Evolutionary conservation across 2,888 invertebrate species (phyloP).

Genomic region (Rhopalosiphum nymphaeae): DNA sequence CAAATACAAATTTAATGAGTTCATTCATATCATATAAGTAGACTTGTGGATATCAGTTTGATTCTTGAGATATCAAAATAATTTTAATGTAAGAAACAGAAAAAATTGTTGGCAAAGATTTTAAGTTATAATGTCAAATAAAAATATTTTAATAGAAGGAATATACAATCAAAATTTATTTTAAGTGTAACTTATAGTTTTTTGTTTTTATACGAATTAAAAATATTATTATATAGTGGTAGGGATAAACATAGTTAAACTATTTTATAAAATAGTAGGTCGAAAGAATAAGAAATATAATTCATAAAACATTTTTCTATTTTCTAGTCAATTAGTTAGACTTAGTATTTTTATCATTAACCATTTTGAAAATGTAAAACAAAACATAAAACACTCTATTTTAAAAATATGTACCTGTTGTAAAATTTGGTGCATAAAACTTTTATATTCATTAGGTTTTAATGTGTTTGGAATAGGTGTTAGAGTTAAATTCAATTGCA

Average conservation of each 20-base stretch:
- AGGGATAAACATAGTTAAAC: background rate
- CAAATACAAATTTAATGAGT: background rate
- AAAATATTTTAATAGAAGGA: background rate
- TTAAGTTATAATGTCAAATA: background rate
- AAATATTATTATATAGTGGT: background rate
- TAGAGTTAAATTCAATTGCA: background rate
- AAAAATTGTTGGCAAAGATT: background rate
- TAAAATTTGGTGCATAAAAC: background rate
- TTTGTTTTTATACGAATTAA: background rate
- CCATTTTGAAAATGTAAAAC: no score
- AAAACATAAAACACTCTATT: no score
- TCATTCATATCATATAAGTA: background rate
- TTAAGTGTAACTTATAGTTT: background rate
- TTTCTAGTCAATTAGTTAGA: no score
- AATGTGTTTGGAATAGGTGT: background rate
- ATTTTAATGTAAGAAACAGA: background rate
- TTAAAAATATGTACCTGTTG: background rate
- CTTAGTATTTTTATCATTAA: no score
- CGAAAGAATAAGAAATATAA: background rate
- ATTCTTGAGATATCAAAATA: background rate
- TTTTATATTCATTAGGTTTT: background rate
- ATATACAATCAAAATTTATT: background rate
- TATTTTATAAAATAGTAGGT: background rate
- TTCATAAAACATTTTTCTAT: no score
- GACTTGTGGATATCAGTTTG: background rate